Conservation (phyloP, 2,113 vertebrate species). For the Hiodon tergisus region DNA sequence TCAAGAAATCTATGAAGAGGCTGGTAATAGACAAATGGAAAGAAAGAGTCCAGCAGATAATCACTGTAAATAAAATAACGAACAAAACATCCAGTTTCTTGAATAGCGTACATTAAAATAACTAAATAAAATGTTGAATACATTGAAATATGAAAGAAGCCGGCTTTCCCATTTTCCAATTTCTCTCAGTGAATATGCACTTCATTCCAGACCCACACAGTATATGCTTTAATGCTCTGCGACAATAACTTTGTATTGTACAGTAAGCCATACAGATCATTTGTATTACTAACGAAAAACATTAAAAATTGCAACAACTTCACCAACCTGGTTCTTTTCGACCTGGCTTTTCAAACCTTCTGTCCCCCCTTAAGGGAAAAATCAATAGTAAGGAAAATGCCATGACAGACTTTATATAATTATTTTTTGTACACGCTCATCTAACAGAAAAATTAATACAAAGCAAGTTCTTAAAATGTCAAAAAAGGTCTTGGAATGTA, state of each 20-base stretch:
- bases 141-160: not conserved
- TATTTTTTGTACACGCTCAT: not conserved
- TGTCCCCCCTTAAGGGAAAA: constrained; percentile 78
- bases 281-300: not conserved
- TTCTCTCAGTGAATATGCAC: not conserved
- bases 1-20: too few relatives aligned
- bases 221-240: too few relatives aligned
- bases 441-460: not conserved
- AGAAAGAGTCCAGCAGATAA: not conserved
- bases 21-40: too few relatives aligned
- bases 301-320: not conserved
- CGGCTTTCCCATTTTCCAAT: not conserved
- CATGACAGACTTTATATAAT: not conserved
- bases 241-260: not conserved
- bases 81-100: not conserved
- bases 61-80: constrained; percentile 10
- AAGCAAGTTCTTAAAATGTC: not conserved
- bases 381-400: constrained; percentile 17
- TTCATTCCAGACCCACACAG: too few relatives aligned
- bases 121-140: constrained; percentile 1
- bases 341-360: constrained; percentile 97
- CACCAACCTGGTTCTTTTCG: constrained; percentile 96
- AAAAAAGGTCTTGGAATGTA: not conserved
- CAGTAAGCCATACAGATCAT: not conserved
- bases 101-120: constrained; percentile 14